Conservation (phyloP, 64 coral and sea anemone species). For the Actinia tenebrosa region DNA sequence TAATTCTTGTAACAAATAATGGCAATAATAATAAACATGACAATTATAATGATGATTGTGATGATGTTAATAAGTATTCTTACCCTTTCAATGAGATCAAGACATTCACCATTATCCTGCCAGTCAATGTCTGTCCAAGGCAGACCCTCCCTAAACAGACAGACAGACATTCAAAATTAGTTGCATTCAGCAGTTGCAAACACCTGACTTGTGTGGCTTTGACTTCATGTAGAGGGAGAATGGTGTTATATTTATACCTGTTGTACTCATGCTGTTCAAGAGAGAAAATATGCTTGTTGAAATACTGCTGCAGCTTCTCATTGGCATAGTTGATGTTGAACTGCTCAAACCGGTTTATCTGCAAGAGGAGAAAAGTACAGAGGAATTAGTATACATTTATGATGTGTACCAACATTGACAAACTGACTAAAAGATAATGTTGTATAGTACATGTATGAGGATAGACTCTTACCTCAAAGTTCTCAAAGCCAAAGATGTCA, state of each 20-base stretch:
- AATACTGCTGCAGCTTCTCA: slow-evolving; percentile 95
- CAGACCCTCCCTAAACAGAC: slow-evolving; percentile 68
- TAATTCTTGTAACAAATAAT: too few relatives aligned
- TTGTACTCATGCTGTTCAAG: slow-evolving; percentile 97
- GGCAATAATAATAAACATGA: neutral
- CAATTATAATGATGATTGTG: neutral
- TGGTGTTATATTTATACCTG: slow-evolving; percentile 44
- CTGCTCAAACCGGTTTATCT: slow-evolving; percentile 94
- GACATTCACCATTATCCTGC: slow-evolving; percentile 95
- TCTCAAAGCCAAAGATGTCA: slow-evolving; percentile 99
- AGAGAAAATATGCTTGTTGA: slow-evolving; percentile 99
- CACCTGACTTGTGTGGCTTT: too few relatives aligned
- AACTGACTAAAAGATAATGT: neutral
- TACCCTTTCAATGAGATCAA: slow-evolving; percentile 98
- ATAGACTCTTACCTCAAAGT: slow-evolving; percentile 75
- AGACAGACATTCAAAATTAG: neutral
- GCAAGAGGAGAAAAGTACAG: neutral
- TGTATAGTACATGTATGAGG: neutral
- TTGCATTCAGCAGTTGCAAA: too few relatives aligned
- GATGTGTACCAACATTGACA: too few relatives aligned
- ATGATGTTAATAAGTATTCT: neutral
- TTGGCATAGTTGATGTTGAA: slow-evolving; percentile 99
- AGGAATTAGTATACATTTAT: too few relatives aligned
- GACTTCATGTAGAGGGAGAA: neutral
- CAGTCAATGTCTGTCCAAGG: slow-evolving; percentile 99